Evolutionary conservation across 2,797 vertebrate genomes (phyloP).

Genomic region (Rallus crepitans): DNA sequence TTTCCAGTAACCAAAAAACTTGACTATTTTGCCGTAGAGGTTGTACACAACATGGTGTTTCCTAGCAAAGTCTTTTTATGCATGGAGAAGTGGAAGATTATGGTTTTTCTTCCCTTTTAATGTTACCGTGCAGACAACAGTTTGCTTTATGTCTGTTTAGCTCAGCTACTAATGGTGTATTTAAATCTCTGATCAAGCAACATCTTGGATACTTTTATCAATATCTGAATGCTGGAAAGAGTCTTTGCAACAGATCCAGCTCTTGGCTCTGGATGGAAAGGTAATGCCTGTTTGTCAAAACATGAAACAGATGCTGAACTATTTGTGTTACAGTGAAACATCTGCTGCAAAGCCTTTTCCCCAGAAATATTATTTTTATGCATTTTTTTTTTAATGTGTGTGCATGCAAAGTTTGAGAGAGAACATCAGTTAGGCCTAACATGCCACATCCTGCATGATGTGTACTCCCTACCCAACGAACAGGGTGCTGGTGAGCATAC

Average conservation of each 20-base stretch:
- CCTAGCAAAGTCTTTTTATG: neutral
- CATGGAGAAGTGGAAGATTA: neutral
- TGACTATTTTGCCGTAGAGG: neutral
- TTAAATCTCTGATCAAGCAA: conserved; percentile 13
- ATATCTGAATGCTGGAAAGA: neutral
- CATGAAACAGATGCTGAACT: neutral
- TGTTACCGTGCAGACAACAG: neutral
- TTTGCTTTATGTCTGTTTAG: neutral
- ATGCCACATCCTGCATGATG: accelerated
- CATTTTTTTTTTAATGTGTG: neutral
- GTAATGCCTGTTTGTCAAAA: neutral
- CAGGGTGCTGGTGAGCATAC: accelerated
- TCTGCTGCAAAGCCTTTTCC: neutral
- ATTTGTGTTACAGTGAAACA: neutral
- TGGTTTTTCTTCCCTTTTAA: neutral
- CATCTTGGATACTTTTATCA: neutral
- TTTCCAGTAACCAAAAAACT: neutral
- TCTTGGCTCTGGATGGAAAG: neutral
- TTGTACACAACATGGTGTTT: neutral
- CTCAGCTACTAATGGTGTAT: neutral
- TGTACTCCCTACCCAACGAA: neutral
- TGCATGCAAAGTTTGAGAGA: neutral
- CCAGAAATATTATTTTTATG: neutral
- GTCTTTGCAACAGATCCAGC: neutral
- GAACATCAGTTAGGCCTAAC: neutral